These are phyloP conservation scores for Crocidura indochinensis DNA, from an alignment of 2,797 vertebrate species.

Conservation along the genomic window DNA sequence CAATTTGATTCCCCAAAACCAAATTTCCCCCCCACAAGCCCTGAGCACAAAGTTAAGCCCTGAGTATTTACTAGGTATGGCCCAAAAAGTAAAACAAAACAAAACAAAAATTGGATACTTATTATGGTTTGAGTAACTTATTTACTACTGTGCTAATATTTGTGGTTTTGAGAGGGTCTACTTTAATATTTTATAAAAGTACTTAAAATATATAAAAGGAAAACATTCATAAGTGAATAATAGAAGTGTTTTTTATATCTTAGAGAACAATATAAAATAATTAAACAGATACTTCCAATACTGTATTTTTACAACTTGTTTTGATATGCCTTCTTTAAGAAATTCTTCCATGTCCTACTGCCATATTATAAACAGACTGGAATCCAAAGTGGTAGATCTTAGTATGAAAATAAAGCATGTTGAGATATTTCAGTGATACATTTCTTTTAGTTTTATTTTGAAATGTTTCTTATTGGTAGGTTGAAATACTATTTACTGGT, in stretches of 20 bases:
- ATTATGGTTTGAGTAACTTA: no score
- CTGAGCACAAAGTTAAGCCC: no score
- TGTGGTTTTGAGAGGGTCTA: no score
- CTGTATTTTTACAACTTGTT: background rate
- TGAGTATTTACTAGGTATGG: no score
- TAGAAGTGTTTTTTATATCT: background rate
- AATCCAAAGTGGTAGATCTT: background rate
- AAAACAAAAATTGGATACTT: no score
- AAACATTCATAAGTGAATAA: no score
- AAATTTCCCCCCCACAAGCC: no score
- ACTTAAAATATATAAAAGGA: no score
- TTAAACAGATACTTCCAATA: slow-evolving; percentile 25
- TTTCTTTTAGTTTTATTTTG: slow-evolving; percentile 36
- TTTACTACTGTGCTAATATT: no score
- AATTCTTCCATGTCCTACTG: background rate
- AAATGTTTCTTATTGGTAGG: slow-evolving; percentile 20
- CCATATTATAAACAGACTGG: slow-evolving; percentile 14
- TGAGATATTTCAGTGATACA: background rate
- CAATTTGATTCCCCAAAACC: no score
- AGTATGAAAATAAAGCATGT: slow-evolving; percentile 16
- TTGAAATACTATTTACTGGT: slow-evolving; percentile 25
- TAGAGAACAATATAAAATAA: background rate
- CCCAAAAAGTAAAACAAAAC: no score
- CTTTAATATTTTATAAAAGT: no score
- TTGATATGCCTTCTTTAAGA: slow-evolving; percentile 15